Base-by-base conservation (phyloP, 2,888 invertebrate species). In the Miltochrista miniata region DNA sequence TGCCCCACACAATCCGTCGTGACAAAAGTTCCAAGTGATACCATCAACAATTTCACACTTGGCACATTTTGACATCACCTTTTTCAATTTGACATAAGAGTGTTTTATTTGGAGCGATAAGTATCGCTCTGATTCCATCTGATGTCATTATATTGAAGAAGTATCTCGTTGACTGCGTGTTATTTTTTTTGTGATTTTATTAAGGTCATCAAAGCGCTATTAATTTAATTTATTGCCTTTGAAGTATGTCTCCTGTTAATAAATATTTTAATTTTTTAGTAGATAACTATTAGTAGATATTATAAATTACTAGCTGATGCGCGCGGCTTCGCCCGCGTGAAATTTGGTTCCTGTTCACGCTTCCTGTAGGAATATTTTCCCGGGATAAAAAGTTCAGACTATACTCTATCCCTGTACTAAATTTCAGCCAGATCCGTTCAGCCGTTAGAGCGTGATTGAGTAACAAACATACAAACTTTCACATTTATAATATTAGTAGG, bases 1-100 rank as follows among this genome's bases (percentile, higher is more conserved):
- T 65, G 57, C 55, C 57, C 66, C 64, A 73, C 67, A 76, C 64
- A 68, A 70, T 56, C 68, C 61, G 59, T 72, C 55, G 18, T 72
- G 69, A 81, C 77, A 81, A 74, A 74, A 66, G 63, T 64, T 52
- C 39, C 51, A 42, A 58, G 33, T 76, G 87, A 88, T 88, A 87
- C 60, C 61, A 88, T 89, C 88, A 76, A 69, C 76, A 80, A 88
- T 88, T 87, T 88, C 83, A 88, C 89, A 87, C 87, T 85, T 77
- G 72, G 75, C 77, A 75, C 85, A 71, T 79, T 70, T 68, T 67
- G 60, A 58, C 58, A 55, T 66, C 31, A 58, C 57, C 68, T 79
- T 74, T 80, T 73, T 74, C 74, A 73, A 74, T 77, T 73, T 76
- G 79, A 77, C 72, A 77, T 74, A 64, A 70, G 75, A 84, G 83